These are phyloP conservation scores for Mycalesis mineus DNA, from an alignment of 2,888 invertebrate species.

Conservation along the genomic window DNA sequence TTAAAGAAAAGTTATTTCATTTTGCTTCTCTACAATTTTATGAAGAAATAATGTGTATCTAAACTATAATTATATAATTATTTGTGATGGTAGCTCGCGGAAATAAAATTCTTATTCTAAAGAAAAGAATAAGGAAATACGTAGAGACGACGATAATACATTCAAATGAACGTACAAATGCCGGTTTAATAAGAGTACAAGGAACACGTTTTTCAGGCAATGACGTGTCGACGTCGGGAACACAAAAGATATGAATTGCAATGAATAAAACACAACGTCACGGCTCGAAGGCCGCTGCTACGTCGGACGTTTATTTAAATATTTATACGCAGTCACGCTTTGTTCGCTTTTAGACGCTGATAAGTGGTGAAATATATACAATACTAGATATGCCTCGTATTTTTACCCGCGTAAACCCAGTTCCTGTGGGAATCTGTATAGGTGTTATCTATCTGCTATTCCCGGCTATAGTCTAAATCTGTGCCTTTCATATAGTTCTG, in stretches of 20 bases:
- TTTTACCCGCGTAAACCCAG: no score
- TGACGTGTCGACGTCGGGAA: constrained; percentile 17
- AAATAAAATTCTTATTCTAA: no score
- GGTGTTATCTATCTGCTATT: no score
- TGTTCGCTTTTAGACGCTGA: constrained; percentile 3
- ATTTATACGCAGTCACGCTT: neutral
- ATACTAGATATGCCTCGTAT: no score
- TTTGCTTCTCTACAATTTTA: no score
- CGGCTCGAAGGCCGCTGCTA: constrained; percentile 6
- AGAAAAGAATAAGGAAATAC: constrained; percentile 1
- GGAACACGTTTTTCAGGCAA: constrained; percentile 11
- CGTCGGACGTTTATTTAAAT: constrained; percentile 10
- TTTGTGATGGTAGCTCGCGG: no score
- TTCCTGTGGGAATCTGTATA: no score
- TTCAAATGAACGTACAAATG: neutral
- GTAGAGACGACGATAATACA: neutral
- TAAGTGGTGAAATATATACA: constrained; percentile 3
- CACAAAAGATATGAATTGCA: constrained; percentile 19
- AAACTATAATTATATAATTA: no score
- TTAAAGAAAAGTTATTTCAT: no score
- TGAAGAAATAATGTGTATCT: no score
- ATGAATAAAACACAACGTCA: constrained; percentile 18
- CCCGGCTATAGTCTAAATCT: no score
- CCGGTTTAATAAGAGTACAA: neutral
- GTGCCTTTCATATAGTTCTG: no score